Evolutionary conservation across 2,113 vertebrate species (phyloP), one percentile per base, ranked within the genome.

Genomic region (Lepus americanus): DNA sequence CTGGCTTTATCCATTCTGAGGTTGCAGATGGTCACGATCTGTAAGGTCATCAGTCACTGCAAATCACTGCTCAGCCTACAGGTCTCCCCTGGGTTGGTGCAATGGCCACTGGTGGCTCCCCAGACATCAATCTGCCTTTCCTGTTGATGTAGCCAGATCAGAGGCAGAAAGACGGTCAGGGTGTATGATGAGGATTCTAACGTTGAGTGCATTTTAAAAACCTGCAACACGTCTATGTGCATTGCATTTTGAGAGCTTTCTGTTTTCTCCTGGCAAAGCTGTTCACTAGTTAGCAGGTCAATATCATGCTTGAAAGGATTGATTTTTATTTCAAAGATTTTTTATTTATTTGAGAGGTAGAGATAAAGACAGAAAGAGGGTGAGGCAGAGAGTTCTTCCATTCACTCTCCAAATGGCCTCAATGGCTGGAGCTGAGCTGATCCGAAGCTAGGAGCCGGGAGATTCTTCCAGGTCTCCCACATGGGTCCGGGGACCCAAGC

Each of bases 11-110:
- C 98, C 95, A 98, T 98, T 98, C 95, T 97, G 94, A 98, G 98
- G 95, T 96, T 97, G 98, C 93, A 86, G 95, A 94, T 72, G 95
- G 98, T 97, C 97, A 97, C 97, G 98, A 98, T 98, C 97, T 96
- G 81, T 96, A 97, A 94, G 97, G 96, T 98, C 97, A 98, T 99
- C 98, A 98, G 98, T 99, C 98, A 99, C 95, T 78, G 78, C 16
- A 81, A 96, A 51, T 96, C 90, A 89, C 81, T 36, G 77, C 95
- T 96, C 94, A 92, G 91, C 87, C 96, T 69, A 3, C 59, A 78
- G 89, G 90, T 94, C 94, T 97, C 89, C 90, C 87, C 55, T 64
- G 53, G 89, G 72, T 36, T 94, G 87, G 83, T 86, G 90, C 95
- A 86, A 66, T 92, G 79, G 87, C 96, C 90, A 96, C 81, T 90